Base-by-base conservation (phyloP, 2,888 invertebrate species). In the Physocephala rufipes region DNA sequence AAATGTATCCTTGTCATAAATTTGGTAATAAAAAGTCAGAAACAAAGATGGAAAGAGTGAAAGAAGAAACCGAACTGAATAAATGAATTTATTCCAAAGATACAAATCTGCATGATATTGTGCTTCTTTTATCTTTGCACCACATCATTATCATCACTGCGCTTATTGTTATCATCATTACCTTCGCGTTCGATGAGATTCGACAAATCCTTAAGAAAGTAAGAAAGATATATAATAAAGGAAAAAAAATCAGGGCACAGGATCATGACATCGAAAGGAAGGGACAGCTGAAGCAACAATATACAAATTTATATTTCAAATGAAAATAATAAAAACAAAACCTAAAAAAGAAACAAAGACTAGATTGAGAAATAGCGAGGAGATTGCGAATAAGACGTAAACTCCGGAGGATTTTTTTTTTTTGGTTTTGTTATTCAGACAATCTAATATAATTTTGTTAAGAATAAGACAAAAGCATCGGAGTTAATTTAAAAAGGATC, bases 81-180 rank as follows among this genome's bases (percentile, higher is more conserved):
- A 43, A 61, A 67, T 53, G 36, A 36, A 66, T 65, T 71, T 71
- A 65, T 67, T 65, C 74, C 76, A 75, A 76, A 81, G 80, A 81
- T 82, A 80, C 81, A 81, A 83, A 82, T 82, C 82, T 83, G 81
- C 83, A 82, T 83, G 82, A 79, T 78, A 82, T 78, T 15, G 26
- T 12, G 3, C 79, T 79, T 78, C 75, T 80, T 81, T 79, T 28
- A 24, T 9, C 21, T 24, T 7, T 12, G 63, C 26, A 63, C 43
- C n/a, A 12, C 43, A 19, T 55, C 21, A 55, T 15, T 24, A 43
- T 63, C 47, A 26, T 15, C 53, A 30, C 30, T 55, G 36, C 28
- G 53, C 12, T 47, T 45, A 45, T 47, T 45, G 21, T 47, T 45
- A 43, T 13, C 63, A 53, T 36, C 36, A 36, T 36, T 36, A 36